A percentile compares a stretch with the other conserved stretches of the same genome.
phyloP scores from a whole-genome alignment of 2,113 vertebrate species.

The Tragulus kanchil region DNA sequence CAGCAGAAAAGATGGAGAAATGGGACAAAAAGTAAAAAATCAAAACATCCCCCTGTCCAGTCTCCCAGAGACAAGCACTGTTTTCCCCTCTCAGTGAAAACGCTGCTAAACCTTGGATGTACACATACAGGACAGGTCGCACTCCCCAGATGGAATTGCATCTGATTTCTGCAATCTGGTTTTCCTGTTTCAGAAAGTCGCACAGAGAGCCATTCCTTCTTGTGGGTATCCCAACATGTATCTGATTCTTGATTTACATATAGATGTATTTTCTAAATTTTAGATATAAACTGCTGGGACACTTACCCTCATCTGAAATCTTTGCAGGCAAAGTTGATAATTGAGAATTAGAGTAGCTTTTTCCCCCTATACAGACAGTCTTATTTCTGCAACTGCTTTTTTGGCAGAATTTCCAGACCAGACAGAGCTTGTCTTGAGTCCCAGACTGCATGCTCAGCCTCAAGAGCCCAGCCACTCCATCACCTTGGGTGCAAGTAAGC shows the following conservation, averaged over 20 bases:
- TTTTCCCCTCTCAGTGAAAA: neutral
- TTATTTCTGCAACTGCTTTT: neutral
- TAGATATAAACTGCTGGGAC: neutral
- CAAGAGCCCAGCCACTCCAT: neutral
- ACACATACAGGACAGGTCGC: accelerated
- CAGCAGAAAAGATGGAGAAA: neutral
- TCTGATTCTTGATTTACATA: neutral
- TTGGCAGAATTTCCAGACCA: neutral
- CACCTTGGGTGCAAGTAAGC: neutral
- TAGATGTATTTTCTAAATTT: neutral
- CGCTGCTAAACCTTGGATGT: accelerated
- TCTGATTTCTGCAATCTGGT: neutral
- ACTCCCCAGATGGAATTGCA: neutral
- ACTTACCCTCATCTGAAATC: neutral
- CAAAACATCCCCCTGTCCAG: neutral
- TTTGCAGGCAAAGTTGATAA: neutral
- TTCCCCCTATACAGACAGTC: neutral
- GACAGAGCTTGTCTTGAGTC: neutral
- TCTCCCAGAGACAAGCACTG: neutral
- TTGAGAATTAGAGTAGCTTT: neutral
- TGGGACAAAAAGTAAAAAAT: neutral
- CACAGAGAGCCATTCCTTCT: neutral
- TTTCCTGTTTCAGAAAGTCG: neutral
- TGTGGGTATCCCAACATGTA: neutral
- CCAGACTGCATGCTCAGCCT: neutral